Conservation (phyloP, 2,888 invertebrate species). For the Belgica antarctica region DNA sequence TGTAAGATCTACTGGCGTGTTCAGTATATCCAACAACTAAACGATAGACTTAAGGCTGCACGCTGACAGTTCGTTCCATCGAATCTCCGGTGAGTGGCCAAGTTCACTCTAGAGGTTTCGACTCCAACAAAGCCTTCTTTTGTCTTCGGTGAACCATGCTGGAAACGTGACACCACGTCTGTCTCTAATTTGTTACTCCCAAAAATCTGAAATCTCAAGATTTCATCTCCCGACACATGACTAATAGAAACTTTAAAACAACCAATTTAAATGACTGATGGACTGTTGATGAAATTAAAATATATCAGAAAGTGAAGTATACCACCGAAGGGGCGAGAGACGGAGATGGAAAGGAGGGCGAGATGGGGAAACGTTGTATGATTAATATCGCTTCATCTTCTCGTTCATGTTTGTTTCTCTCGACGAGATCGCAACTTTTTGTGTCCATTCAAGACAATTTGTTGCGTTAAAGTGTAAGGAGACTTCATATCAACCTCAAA, state of each 20-base stretch:
- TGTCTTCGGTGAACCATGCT: too few relatives aligned
- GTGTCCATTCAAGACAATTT: conserved; percentile 1
- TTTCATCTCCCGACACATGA: conserved; percentile 19
- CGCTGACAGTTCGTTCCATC: too few relatives aligned
- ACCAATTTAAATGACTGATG: conserved; percentile 43
- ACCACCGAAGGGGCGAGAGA: conserved; percentile 6
- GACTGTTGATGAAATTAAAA: conserved; percentile 44
- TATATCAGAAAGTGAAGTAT: conserved; percentile 24
- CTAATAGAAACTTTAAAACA: conserved; percentile 32
- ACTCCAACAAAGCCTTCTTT: too few relatives aligned
- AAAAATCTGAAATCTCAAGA: background rate
- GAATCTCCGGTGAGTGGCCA: too few relatives aligned
- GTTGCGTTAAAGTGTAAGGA: background rate
- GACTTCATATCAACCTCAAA: background rate
- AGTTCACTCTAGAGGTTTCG: too few relatives aligned
- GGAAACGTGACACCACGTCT: conserved; percentile 11
- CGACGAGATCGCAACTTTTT: too few relatives aligned
- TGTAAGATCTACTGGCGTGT: too few relatives aligned
- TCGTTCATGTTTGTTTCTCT: conserved; percentile 28
- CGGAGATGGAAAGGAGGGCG: conserved; percentile 18
- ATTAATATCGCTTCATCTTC: conserved; percentile 34
- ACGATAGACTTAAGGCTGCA: too few relatives aligned
- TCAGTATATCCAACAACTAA: too few relatives aligned
- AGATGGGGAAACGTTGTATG: background rate
- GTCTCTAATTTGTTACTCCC: conserved; percentile 5